Conservation (phyloP, 2,888 invertebrate genomes). For the Pseudoips prasinana region DNA sequence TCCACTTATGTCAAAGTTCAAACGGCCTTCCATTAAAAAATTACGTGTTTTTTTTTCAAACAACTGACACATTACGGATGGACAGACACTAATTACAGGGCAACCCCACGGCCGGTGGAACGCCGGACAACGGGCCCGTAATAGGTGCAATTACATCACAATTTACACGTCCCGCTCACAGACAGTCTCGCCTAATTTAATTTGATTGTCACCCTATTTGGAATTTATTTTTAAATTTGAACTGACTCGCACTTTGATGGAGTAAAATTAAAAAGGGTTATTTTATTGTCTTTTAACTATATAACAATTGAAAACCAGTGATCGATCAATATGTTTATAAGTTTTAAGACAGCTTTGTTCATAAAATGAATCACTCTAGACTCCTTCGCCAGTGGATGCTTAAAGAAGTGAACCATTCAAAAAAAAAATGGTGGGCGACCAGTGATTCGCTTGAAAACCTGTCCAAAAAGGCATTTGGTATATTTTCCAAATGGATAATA, state of each 20-base stretch:
- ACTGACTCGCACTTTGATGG: constrained; percentile 24
- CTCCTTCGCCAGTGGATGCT: no score
- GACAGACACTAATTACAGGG: constrained; percentile 56
- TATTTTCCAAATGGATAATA: no score
- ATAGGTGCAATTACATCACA: constrained; percentile 63
- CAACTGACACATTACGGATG: constrained; percentile 38
- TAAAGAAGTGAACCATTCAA: no score
- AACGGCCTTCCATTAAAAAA: constrained; percentile 32
- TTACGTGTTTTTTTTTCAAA: constrained; percentile 34
- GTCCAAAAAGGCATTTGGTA: no score
- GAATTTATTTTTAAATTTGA: constrained; percentile 58
- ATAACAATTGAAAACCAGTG: no score
- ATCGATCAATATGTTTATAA: no score
- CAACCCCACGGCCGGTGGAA: constrained; percentile 32
- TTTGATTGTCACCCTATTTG: constrained; percentile 67
- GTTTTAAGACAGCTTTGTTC: no score
- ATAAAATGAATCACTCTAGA: no score
- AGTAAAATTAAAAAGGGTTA: constrained; percentile 9
- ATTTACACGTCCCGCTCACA: constrained; percentile 54
- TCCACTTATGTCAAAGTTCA: no score
- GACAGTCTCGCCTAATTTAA: constrained; percentile 65
- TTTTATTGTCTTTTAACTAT: no score
- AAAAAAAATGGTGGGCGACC: no score
- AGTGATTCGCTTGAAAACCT: no score
- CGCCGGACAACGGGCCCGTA: constrained; percentile 38